Evolutionary conservation across 2,888 invertebrate species (phyloP).

Genomic region (Geotrupes spiniger): DNA sequence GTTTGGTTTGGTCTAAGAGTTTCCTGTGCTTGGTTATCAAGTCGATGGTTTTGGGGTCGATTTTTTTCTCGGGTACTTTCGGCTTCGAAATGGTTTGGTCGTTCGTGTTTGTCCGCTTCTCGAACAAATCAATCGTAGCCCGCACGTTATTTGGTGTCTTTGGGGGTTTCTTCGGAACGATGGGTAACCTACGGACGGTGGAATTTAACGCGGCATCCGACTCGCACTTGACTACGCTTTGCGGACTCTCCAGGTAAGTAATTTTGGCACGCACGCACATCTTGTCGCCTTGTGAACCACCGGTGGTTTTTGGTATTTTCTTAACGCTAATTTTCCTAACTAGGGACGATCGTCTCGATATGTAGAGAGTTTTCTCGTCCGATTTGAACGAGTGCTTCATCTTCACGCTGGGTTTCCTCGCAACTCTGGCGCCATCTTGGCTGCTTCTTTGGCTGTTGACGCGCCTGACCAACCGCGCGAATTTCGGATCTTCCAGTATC

Average conservation of each 20-base stretch:
- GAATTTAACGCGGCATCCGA: conserved; percentile 16
- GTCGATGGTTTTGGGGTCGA: conserved; percentile 55
- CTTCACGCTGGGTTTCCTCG: conserved; percentile 46
- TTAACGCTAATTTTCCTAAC: conserved; percentile 25
- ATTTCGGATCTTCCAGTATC: conserved; percentile 56
- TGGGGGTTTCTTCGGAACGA: neutral
- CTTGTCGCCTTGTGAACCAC: conserved; percentile 24
- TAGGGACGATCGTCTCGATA: conserved; percentile 26
- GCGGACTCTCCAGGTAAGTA: conserved; percentile 21
- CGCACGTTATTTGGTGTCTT: conserved; percentile 32
- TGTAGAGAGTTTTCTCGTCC: conserved; percentile 28
- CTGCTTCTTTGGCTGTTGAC: conserved; percentile 39
- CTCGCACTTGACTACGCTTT: conserved; percentile 29
- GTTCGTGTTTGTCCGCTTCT: conserved; percentile 33
- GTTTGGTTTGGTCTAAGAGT: conserved; percentile 12
- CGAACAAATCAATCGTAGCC: conserved; percentile 46
- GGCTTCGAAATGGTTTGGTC: conserved; percentile 52
- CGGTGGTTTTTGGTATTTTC: conserved; percentile 23
- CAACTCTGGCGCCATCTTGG: conserved; percentile 16
- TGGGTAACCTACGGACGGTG: neutral
- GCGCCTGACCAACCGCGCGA: conserved; percentile 52
- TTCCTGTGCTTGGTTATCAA: conserved; percentile 54
- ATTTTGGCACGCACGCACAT: conserved; percentile 29
- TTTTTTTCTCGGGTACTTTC: conserved; percentile 61
- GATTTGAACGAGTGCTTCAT: conserved; percentile 42